These are phyloP conservation scores for Apodemia zela DNA, from an alignment of 2,888 invertebrate genomes.

Conservation along the genomic window DNA sequence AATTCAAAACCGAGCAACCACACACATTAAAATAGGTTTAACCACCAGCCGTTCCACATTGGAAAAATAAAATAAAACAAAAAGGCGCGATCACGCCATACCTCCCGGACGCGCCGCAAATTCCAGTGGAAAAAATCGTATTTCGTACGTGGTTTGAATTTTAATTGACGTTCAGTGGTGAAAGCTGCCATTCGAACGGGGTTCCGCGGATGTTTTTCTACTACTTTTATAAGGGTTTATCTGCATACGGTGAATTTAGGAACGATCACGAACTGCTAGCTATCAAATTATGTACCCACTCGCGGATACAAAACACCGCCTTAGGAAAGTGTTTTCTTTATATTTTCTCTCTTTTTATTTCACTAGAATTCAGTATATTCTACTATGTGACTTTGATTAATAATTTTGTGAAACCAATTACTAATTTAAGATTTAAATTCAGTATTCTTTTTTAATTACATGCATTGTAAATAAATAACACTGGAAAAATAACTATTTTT, in stretches of 20 bases:
- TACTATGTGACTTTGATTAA: no score
- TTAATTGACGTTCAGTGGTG: slow-evolving; percentile 76
- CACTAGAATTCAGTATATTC: background rate
- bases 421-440: no score
- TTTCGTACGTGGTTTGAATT: slow-evolving; percentile 81
- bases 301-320: background rate
- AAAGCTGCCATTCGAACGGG: slow-evolving; percentile 45
- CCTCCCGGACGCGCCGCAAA: slow-evolving; percentile 74
- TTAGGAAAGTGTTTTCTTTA: background rate
- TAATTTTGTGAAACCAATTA: no score
- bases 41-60: slow-evolving; percentile 76
- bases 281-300: slow-evolving; percentile 11
- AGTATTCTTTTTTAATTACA: no score
- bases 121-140: slow-evolving; percentile 80
- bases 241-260: slow-evolving; percentile 26
- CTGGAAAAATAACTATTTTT: no score
- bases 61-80: slow-evolving; percentile 75
- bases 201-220: slow-evolving; percentile 62
- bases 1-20: slow-evolving; percentile 76
- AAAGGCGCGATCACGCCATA: slow-evolving; percentile 75
- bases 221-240: slow-evolving; percentile 47
- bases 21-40: slow-evolving; percentile 79
- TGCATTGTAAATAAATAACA: no score
- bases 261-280: slow-evolving; percentile 17
- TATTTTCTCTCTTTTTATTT: background rate